Conservation (phyloP, 2,113 vertebrate species). For the Zosterops japonicus region DNA sequence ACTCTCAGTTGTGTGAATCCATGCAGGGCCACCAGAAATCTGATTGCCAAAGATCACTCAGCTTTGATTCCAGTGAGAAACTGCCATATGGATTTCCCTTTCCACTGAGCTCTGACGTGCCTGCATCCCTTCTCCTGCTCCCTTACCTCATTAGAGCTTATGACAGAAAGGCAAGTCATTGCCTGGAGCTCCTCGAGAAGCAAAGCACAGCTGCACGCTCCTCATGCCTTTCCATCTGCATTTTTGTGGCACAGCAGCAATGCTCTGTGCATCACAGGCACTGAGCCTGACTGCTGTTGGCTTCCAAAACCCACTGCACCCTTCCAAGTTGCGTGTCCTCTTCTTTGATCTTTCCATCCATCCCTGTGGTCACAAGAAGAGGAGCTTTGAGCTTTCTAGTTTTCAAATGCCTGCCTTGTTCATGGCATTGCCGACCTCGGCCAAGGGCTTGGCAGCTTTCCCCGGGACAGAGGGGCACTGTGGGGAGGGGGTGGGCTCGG, state of each 20-base stretch:
- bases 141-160: background rate
- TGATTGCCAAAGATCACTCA: background rate
- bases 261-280: background rate
- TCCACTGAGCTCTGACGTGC: background rate
- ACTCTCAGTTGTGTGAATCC: background rate
- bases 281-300: fast-evolving
- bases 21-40: background rate
- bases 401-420: background rate
- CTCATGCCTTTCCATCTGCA: background rate
- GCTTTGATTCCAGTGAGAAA: background rate
- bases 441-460: background rate
- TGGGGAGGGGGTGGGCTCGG: background rate
- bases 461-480: background rate
- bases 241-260: background rate
- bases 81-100: background rate
- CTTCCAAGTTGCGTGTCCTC: background rate
- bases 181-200: background rate
- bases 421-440: background rate
- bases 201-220: background rate
- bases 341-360: background rate
- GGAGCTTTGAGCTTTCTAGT: background rate
- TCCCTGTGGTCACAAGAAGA: background rate
- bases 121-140: background rate
- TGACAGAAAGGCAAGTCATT: background rate
- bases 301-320: background rate